These are phyloP conservation scores for Leptinotarsa tumamoca DNA, from an alignment of 2,888 invertebrate genomes.

Conservation along the genomic window DNA sequence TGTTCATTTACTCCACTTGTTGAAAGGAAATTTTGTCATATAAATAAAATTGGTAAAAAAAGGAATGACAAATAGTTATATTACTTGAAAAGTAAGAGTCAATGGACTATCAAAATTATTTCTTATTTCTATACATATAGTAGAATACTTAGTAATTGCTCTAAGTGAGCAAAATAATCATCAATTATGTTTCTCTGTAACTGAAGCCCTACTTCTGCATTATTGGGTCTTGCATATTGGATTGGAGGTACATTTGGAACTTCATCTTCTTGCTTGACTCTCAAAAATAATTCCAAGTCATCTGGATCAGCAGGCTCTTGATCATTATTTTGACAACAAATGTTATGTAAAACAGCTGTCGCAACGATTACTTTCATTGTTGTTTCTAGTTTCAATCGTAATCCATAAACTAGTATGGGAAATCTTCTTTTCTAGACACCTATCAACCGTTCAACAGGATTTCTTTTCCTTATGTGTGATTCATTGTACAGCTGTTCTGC, in stretches of 20 bases:
- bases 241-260: neutral
- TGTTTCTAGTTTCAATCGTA: slow-evolving; percentile 38
- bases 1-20: too few species aligned
- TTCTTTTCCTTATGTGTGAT: slow-evolving; percentile 43
- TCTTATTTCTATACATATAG: too few species aligned
- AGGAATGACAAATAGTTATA: too few species aligned
- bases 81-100: too few species aligned
- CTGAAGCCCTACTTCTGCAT: neutral
- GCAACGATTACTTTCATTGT: slow-evolving; percentile 41
- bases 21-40: too few species aligned
- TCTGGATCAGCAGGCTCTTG: slow-evolving; percentile 32
- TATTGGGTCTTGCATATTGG: neutral
- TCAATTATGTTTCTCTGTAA: neutral
- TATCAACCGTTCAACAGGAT: slow-evolving; percentile 11
- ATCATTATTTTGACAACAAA: slow-evolving; percentile 37
- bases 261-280: neutral
- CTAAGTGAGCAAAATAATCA: neutral
- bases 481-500: slow-evolving; percentile 49
- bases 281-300: slow-evolving; percentile 22
- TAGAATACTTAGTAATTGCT: neutral
- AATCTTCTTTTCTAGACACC: slow-evolving; percentile 48
- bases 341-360: slow-evolving; percentile 47
- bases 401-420: slow-evolving; percentile 44
- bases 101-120: too few species aligned
- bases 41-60: too few species aligned